These are phyloP conservation scores for Acronicta leporina DNA, from an alignment of 2,888 invertebrate species.

Conservation along the genomic window DNA sequence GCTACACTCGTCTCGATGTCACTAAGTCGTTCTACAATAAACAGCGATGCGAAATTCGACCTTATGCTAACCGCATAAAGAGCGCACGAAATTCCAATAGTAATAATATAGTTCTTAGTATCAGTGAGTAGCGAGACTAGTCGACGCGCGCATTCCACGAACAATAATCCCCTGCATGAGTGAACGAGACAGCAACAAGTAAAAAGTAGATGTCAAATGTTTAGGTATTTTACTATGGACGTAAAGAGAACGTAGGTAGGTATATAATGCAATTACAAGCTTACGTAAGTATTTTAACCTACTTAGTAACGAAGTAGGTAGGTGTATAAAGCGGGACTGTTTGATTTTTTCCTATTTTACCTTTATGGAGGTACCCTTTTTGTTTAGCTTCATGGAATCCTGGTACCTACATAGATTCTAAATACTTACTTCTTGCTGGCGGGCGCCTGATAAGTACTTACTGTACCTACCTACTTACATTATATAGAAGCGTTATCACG, in stretches of 20 bases:
- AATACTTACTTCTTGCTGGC: conserved; percentile 15
- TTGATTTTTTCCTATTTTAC: conserved; percentile 23
- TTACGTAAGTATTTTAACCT: conserved; percentile 85
- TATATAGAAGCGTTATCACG: conserved; percentile 15
- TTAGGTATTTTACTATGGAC: conserved; percentile 86
- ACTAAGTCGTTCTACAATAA: conserved; percentile 49
- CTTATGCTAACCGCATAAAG: conserved; percentile 59
- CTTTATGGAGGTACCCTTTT: background rate
- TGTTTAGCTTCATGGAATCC: background rate
- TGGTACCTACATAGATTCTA: too few species aligned
- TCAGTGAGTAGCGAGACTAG: conserved; percentile 80
- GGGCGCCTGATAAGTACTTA: background rate
- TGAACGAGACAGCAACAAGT: conserved; percentile 80
- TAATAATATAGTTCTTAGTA: conserved; percentile 68
- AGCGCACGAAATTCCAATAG: conserved; percentile 34
- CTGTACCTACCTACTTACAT: too few species aligned
- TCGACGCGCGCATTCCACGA: conserved; percentile 88
- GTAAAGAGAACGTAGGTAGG: conserved; percentile 84
- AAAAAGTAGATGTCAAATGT: conserved; percentile 88
- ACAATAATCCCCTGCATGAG: conserved; percentile 82
- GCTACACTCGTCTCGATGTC: conserved; percentile 64
- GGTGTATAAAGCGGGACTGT: conserved; percentile 43
- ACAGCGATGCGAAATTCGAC: conserved; percentile 61
- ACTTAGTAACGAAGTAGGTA: conserved; percentile 71
- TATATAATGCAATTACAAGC: conserved; percentile 84